Evolutionary conservation across 2,797 vertebrate species (phyloP).

Genomic region (Parauchenoglanis punctatus): DNA sequence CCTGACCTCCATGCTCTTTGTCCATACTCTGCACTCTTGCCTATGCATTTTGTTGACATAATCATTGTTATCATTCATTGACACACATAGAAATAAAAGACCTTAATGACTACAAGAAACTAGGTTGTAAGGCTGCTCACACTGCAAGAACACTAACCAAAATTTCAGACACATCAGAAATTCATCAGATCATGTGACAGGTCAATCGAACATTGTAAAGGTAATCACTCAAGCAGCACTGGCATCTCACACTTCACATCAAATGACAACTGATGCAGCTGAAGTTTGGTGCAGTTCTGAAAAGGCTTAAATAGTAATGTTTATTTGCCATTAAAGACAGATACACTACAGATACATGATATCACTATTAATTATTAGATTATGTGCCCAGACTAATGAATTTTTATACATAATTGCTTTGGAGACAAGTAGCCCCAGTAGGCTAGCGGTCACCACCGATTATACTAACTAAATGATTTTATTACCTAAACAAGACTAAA

Average conservation of each 20-base stretch:
- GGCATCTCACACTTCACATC: not conserved
- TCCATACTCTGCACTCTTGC: not conserved
- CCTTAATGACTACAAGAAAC: not conserved
- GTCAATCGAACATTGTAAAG: not conserved
- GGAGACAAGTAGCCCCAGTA: not conserved
- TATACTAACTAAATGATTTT: not conserved
- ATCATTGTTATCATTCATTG: not conserved
- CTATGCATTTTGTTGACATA: not conserved
- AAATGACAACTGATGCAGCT: not conserved
- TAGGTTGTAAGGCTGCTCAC: not conserved
- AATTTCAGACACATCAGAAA: not conserved
- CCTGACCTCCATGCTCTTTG: not conserved
- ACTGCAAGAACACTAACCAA: not conserved
- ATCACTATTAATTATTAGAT: not conserved
- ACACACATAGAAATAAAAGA: not conserved
- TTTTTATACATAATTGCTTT: not conserved
- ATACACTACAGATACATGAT: not conserved
- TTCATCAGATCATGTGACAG: conserved; percentile 9
- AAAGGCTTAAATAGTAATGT: not conserved
- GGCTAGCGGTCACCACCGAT: not conserved
- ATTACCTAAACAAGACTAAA: not conserved
- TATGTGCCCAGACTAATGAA: not conserved
- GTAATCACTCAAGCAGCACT: not conserved
- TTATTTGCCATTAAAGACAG: not conserved
- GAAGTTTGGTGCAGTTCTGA: not conserved